Evolutionary conservation across 2,888 invertebrate species (phyloP).

Genomic region (Strigamia transsilvanica): DNA sequence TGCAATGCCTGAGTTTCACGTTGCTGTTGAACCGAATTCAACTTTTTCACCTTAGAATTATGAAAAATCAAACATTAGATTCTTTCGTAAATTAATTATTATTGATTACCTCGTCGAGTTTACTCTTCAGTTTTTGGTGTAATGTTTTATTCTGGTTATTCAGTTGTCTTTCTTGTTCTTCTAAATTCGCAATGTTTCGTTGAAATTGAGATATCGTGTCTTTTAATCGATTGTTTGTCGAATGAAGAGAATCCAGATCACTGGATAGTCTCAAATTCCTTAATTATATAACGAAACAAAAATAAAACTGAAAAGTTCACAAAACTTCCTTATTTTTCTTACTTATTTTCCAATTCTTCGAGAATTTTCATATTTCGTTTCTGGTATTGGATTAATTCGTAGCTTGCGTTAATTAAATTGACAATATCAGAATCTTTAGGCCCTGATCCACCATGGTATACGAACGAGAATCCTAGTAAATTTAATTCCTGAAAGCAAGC

Average conservation of each 20-base stretch:
- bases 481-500: not conserved
- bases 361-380: conserved; percentile 28
- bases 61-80: not conserved
- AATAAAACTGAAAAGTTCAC: not conserved
- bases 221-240: conserved; percentile 33
- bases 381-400: conserved; percentile 46
- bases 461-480: conserved; percentile 7
- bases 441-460: conserved; percentile 28
- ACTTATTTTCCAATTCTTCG: conserved; percentile 46
- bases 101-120: conserved; percentile 24
- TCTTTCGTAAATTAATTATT: not conserved
- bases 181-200: not conserved
- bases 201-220: not conserved
- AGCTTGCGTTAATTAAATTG: not conserved
- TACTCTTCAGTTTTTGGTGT: conserved; percentile 46
- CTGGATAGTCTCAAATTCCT: conserved; percentile 23
- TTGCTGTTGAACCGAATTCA: conserved; percentile 32
- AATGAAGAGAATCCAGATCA: conserved; percentile 43
- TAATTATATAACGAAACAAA: not conserved
- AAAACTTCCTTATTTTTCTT: not conserved
- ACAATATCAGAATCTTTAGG: conserved; percentile 12
- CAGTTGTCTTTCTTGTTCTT: conserved; percentile 42
- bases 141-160: conserved; percentile 20
- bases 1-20: conserved; percentile 47
- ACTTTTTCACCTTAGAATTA: conserved; percentile 28